These are phyloP conservation scores for Hemicordylus capensis DNA, from an alignment of 2,113 vertebrate genomes.

Conservation along the genomic window DNA sequence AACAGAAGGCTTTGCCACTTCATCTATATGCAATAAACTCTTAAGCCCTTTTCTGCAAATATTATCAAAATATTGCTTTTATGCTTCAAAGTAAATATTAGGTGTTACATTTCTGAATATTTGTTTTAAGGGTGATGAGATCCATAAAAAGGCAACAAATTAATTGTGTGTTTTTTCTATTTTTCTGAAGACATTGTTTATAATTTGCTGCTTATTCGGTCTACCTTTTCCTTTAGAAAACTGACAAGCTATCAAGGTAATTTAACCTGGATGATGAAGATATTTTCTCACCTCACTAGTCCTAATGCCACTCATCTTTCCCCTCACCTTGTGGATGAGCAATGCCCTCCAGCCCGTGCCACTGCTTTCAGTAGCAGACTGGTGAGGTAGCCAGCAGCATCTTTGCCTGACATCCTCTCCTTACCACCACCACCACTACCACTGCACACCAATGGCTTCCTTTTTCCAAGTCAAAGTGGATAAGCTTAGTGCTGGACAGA, in stretches of 20 bases:
- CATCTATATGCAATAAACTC: neutral
- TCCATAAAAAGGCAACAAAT: no score
- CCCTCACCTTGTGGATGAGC: no score
- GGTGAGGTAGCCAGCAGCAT: neutral
- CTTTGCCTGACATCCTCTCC: no score
- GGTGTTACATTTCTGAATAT: no score
- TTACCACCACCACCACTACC: no score
- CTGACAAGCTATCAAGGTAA: neutral
- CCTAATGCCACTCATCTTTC: no score
- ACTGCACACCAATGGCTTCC: no score
- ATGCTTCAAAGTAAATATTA: neutral
- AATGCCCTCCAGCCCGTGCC: no score
- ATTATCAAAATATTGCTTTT: neutral
- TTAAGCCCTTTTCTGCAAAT: neutral
- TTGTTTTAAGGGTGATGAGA: no score
- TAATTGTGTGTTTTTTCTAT: no score
- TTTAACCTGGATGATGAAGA: neutral
- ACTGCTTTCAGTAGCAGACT: neutral
- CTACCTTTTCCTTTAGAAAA: neutral
- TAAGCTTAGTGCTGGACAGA: no score
- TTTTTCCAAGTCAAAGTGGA: no score
- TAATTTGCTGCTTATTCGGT: neutral
- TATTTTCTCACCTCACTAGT: neutral
- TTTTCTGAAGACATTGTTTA: neutral
- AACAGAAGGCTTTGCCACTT: neutral